Evolutionary conservation across 2,113 vertebrate genomes (phyloP).

Genomic region (Otus sunia): DNA sequence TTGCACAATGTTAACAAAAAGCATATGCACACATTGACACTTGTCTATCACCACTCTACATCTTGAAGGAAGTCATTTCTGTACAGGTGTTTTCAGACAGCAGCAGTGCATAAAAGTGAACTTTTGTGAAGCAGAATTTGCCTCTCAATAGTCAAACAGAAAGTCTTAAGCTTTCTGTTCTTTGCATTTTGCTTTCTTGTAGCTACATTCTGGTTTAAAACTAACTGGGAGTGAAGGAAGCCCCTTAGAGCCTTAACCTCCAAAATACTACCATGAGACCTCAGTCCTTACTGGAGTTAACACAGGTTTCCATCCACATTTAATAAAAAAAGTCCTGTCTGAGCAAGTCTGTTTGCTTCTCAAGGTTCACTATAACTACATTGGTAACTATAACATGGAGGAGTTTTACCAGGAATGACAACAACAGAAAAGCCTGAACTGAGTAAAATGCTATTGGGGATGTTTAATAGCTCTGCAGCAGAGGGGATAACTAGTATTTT

Average conservation of each 20-base stretch:
- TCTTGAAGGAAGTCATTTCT: background rate
- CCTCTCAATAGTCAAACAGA: background rate
- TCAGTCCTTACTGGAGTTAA: background rate
- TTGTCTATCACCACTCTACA: background rate
- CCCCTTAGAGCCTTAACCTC: background rate
- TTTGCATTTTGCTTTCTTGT: background rate
- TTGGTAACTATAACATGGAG: background rate
- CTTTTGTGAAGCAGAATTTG: background rate
- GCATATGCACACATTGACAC: accelerated
- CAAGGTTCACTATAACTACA: background rate
- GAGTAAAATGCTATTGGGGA: background rate
- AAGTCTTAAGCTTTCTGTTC: background rate
- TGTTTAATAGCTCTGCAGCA: background rate
- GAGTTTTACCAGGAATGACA: background rate
- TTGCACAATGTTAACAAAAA: background rate
- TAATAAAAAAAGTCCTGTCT: background rate
- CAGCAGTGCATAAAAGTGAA: background rate
- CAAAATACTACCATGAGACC: background rate
- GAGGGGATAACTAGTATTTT: background rate
- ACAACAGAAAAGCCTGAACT: background rate
- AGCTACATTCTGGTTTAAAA: background rate
- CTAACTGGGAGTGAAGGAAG: background rate
- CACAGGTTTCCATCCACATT: background rate
- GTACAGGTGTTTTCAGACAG: background rate
- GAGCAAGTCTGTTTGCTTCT: background rate